Conservation (phyloP, 2,888 invertebrate species). For the Drosophila dives region DNA sequence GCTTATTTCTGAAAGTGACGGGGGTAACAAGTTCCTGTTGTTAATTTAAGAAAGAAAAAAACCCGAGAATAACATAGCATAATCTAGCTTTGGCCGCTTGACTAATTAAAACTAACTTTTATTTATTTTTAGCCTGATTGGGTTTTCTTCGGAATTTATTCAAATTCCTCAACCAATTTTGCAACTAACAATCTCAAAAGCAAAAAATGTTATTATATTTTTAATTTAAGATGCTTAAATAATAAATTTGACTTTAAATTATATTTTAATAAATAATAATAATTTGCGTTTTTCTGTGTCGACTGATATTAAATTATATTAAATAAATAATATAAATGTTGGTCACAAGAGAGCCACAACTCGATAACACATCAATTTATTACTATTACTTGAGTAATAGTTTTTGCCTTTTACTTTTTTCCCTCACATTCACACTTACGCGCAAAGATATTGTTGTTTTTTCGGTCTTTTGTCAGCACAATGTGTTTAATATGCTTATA, state of each 20-base stretch:
- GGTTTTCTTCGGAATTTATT: background rate
- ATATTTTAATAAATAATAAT: background rate
- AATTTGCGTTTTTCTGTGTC: background rate
- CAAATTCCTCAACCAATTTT: background rate
- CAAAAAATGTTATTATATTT: background rate
- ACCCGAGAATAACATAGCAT: background rate
- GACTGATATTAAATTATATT: background rate
- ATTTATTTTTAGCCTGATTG: background rate
- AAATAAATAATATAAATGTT: background rate
- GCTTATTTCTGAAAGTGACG: background rate
- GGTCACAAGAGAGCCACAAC: background rate
- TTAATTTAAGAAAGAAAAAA: background rate
- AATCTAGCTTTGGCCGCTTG: no score
- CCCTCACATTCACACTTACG: background rate
- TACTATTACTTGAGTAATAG: constrained; percentile 27
- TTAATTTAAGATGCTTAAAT: background rate
- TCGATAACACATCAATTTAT: background rate
- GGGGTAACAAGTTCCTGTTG: background rate
- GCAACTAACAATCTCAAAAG: background rate
- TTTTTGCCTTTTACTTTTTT: constrained; percentile 28
- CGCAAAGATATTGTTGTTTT: constrained; percentile 10
- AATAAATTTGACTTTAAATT: background rate
- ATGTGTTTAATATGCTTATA: constrained; percentile 63
- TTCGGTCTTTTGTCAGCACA: constrained; percentile 38
- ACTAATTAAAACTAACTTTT: background rate